Evolutionary conservation across 2,888 invertebrate species (phyloP), one percentile per base, ranked within the genome.

Genomic region (Blastobasis lacticolella): DNA sequence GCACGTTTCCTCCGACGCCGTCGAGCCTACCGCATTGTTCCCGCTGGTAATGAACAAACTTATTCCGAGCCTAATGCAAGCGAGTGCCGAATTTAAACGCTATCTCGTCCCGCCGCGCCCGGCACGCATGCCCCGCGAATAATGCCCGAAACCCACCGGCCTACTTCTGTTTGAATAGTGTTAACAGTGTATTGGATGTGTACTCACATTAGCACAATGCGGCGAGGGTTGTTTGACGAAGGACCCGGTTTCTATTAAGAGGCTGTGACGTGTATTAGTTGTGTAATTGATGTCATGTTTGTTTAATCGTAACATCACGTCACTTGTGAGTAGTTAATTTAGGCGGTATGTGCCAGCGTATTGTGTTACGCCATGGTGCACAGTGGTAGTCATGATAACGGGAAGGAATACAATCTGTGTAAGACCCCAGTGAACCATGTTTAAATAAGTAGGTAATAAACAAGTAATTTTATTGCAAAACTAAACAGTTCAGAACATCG

Each of bases 1-100:
- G 85, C 87, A 87, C 84, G 86, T 87, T 88, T 87, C 87, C 87
- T 86, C 78, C 73, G 69, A 76, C 75, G 79, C 79, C 81, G 84
- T 69, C 83, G 82, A 79, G 87, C 85, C 87, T 80, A 78, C 80
- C 65, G 78, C 73, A 73, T 87, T 86, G 88, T 86, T 87, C 80
- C 64, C 76, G 63, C 63, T 65, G 69, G 81, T 88, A 88, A 88
- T 88, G 88, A 88, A 88, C 84, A 80, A 88, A 88, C 86, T 88
- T 88, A 83, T 82, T 85, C 81, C 72, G 71, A 72, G 69, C 78
- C 84, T 86, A 84, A 87, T 80, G 66, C 81, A 71, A 74, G 60
- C 66, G 69, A 69, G 72, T 71, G 67, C 85, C 84, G 70, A 88
- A 88, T 83, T 83, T 78, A 64, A 69, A 68, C 69, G 71, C 81